A percentile compares a stretch with the other conserved stretches of the same genome.
Conservation (phyloP, 2,113 vertebrate genomes). For the Cacatua alba region DNA sequence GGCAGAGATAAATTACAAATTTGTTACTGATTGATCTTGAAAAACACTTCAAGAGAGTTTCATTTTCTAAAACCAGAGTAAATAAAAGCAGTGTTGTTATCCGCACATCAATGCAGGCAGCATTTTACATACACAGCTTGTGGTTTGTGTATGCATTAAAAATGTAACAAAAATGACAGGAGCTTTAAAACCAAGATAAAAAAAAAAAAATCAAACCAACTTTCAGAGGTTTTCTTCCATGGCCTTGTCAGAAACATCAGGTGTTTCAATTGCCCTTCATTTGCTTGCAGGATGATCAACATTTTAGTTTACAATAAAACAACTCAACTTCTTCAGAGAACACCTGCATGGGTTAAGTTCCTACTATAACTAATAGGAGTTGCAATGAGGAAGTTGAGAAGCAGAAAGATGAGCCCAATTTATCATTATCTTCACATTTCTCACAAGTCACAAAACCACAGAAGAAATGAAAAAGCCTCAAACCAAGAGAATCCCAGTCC, state of each 20-base stretch:
- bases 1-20: slow-evolving; percentile 38
- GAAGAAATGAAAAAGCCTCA: neutral
- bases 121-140: neutral
- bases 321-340: neutral
- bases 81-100: neutral
- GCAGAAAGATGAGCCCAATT: neutral
- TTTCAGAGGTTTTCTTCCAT: neutral
- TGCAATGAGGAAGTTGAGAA: neutral
- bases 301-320: neutral
- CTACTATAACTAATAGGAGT: neutral
- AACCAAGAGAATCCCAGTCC: neutral
- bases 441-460: neutral
- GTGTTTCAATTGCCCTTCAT: neutral
- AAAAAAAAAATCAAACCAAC: neutral
- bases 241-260: neutral
- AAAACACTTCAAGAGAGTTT: slow-evolving; percentile 13
- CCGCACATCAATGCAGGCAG: neutral
- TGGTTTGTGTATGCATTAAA: neutral
- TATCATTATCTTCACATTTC: neutral
- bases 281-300: neutral
- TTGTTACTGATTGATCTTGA: slow-evolving; percentile 4
- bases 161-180: neutral
- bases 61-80: slow-evolving; percentile 6
- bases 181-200: neutral
- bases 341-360: neutral